Evolutionary conservation across 92 coral and sea anemone genomes (phyloP), one percentile per base, ranked within the genome.

Genomic region (Desmophyllum pertusum): DNA sequence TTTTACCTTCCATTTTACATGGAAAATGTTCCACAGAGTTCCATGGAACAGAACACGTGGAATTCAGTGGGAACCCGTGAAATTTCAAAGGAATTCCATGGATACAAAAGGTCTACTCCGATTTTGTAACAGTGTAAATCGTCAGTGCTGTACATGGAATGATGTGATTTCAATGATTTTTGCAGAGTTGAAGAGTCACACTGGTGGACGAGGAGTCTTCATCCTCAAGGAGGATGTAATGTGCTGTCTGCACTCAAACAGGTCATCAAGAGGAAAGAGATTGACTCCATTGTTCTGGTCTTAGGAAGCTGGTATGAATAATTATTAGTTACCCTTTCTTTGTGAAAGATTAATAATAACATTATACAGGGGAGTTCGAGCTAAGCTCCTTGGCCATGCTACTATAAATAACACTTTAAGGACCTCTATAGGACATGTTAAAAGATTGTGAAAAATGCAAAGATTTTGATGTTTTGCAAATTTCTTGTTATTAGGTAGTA

Each of bases 141-240:
- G 18, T 11, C 55, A 4, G 11, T 50, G 55, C 17, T 23, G 31
- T 31, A 21, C 62, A 61, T 1, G 1, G 5, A 31, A 27, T 45
- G 35, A n/a, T 43, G 33, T 10, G 42, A 21, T 10, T 36, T 6
- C 30, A 43, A 27, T 15, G 17, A 7, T 4, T 1, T 83, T 81
- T 91, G 42, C 81, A 96, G 98, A 11, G 67, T 92, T 45, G 98
- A 97, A 46, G 99, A 97, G 84, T 84, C 91, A 0, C 84, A 89
- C 30, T 91, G 94, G 91, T 97, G 99, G 99, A 93, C 88, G n/a
- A 94, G 87, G 43, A 80, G 87, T 11, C 70, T 97, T 27, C 88
- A 83, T 51, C 95, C 98, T 23, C 90, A 93, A 65, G 99, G 99
- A 64, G 99, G 98, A 70, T 97, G 99, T 78, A 97, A 97, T 82